phyloP scores from a whole-genome alignment of 1,140 invertebrate genomes.

The Ips nitidus region DNA sequence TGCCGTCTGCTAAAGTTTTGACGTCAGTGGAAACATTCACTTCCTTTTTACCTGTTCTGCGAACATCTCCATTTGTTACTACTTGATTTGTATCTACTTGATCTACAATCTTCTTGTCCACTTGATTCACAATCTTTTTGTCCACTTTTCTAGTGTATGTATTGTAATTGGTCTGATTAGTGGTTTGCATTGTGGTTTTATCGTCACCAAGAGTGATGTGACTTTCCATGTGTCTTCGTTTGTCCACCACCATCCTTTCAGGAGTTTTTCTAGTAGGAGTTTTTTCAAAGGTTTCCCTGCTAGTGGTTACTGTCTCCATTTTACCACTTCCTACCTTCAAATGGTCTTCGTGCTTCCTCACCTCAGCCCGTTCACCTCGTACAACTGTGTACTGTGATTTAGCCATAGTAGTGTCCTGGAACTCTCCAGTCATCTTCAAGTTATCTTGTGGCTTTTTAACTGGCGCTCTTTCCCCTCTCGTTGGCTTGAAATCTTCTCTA shows the following conservation, averaged over 20 bases:
- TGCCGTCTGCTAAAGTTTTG: conserved; percentile 58
- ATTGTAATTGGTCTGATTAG: conserved; percentile 63
- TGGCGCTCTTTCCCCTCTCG: conserved; percentile 61
- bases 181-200: conserved; percentile 56
- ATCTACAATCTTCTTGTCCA: conserved; percentile 15
- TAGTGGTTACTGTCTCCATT: conserved; percentile 58
- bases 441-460: conserved; percentile 58
- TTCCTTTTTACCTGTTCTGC: conserved; percentile 43
- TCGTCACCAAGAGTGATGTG: conserved; percentile 65
- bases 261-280: conserved; percentile 50
- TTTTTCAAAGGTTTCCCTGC: conserved; percentile 54
- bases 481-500: conserved; percentile 61
- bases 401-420: conserved; percentile 56
- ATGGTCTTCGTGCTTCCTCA: conserved; percentile 59
- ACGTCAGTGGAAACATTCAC: conserved; percentile 48
- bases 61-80: conserved; percentile 28
- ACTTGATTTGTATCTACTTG: conserved; percentile 11
- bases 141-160: conserved; percentile 57
- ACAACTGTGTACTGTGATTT: conserved; percentile 55
- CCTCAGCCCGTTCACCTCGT: conserved; percentile 58
- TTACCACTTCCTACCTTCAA: conserved; percentile 56
- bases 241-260: conserved; percentile 49
- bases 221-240: conserved; percentile 62
- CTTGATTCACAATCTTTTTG: conserved; percentile 40
- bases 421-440: conserved; percentile 57